phyloP scores from a whole-genome alignment of 2,113 vertebrate species.

The Crotalus viridis region DNA sequence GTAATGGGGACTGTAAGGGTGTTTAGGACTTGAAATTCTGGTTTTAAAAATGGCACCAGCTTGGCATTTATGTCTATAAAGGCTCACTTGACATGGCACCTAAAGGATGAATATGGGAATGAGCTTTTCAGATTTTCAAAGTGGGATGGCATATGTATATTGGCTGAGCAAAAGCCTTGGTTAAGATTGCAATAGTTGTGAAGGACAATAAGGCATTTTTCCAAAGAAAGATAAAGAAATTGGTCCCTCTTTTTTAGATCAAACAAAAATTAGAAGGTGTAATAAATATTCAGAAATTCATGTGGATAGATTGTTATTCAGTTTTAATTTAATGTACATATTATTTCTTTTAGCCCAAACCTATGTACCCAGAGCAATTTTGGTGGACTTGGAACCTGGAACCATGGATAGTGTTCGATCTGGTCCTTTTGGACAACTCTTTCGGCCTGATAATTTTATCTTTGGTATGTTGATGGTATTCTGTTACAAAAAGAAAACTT shows the following conservation, averaged over 20 bases:
- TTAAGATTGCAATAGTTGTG: not conserved
- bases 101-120: not conserved
- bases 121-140: not conserved
- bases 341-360: conserved; percentile 80
- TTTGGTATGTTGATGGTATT: conserved; percentile 77
- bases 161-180: not conserved
- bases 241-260: not conserved
- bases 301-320: not conserved
- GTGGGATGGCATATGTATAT: not conserved
- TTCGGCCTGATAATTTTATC: conserved; percentile 93
- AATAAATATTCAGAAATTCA: not conserved
- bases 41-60: not conserved
- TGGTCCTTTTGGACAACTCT: conserved; percentile 89
- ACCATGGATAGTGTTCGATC: conserved; percentile 96
- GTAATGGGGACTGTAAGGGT: too few species aligned
- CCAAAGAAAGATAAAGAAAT: not conserved
- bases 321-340: not conserved
- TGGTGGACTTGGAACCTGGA: conserved; percentile 91
- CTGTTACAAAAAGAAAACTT: conserved; percentile 1
- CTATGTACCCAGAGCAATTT: conserved; percentile 86
- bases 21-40: not conserved
- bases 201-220: not conserved
- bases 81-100: not conserved
- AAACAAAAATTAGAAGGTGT: not conserved
- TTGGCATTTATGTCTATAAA: not conserved